These are phyloP conservation scores for Siderastrea radians DNA, from an alignment of 92 coral and sea anemone species.

Conservation along the genomic window DNA sequence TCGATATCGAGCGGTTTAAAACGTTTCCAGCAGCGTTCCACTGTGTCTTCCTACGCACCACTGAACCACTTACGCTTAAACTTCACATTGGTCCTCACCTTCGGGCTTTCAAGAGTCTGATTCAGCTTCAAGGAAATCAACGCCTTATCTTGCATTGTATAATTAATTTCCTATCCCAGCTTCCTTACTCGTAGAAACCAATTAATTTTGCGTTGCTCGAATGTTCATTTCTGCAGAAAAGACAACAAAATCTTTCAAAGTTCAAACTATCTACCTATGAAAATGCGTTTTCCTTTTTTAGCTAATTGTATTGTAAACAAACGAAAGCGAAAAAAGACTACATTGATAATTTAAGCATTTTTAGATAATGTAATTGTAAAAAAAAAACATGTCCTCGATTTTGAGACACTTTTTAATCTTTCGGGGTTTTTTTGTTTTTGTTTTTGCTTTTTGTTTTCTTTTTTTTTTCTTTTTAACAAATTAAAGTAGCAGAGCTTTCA, in stretches of 20 bases:
- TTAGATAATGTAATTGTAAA: neutral
- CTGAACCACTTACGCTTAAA: neutral
- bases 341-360: neutral
- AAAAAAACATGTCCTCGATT: neutral
- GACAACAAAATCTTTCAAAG: neutral
- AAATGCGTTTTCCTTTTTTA: neutral
- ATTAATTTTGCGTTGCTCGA: neutral
- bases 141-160: neutral
- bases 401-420: no score
- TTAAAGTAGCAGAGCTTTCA: no score
- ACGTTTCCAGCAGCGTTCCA: constrained; percentile 14
- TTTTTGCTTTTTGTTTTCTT: no score
- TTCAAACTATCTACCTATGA: neutral
- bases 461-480: no score
- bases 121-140: neutral
- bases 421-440: no score
- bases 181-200: neutral
- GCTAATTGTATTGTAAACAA: neutral
- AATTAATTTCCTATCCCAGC: neutral
- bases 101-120: neutral
- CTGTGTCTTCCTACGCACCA: neutral
- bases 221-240: neutral
- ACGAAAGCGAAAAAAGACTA: neutral
- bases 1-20: neutral
- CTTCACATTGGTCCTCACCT: neutral